phyloP scores from a whole-genome alignment of 2,888 invertebrate genomes.

The Lutraria lutraria region DNA sequence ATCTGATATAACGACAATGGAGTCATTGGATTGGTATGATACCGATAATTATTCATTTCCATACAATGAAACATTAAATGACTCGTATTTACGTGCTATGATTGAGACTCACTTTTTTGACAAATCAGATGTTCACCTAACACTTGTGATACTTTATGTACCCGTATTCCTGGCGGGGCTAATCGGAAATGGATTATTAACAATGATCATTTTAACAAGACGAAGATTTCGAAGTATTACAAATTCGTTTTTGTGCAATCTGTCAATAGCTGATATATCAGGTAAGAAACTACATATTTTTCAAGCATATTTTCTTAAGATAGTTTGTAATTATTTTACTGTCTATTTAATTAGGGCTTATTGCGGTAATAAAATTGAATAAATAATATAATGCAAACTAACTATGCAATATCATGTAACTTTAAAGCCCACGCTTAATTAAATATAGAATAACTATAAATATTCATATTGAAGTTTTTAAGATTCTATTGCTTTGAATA shows the following conservation, averaged over 20 bases:
- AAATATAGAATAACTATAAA: no score
- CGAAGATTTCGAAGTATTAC: conserved; percentile 73
- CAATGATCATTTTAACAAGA: conserved; percentile 65
- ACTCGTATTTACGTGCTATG: conserved; percentile 31
- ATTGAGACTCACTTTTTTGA: conserved; percentile 37
- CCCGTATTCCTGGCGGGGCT: conserved; percentile 72
- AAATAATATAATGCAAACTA: no score
- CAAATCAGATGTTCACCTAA: not conserved
- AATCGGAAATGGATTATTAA: conserved; percentile 70
- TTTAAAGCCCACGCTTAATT: no score
- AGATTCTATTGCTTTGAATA: no score
- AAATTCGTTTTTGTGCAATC: conserved; percentile 73
- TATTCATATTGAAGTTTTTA: no score
- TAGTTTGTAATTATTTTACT: no score
- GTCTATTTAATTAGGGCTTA: no score
- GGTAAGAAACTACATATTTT: conserved; percentile 53
- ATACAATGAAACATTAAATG: conserved; percentile 39
- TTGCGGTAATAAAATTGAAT: no score
- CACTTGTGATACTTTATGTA: conserved; percentile 69
- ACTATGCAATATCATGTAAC: no score
- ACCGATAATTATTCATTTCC: not conserved
- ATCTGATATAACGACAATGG: not conserved
- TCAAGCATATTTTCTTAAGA: not conserved
- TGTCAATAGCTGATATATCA: conserved; percentile 74
- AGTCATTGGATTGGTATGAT: not conserved